phyloP scores from a whole-genome alignment of 2,113 vertebrate genomes.

The Vidua macroura region DNA sequence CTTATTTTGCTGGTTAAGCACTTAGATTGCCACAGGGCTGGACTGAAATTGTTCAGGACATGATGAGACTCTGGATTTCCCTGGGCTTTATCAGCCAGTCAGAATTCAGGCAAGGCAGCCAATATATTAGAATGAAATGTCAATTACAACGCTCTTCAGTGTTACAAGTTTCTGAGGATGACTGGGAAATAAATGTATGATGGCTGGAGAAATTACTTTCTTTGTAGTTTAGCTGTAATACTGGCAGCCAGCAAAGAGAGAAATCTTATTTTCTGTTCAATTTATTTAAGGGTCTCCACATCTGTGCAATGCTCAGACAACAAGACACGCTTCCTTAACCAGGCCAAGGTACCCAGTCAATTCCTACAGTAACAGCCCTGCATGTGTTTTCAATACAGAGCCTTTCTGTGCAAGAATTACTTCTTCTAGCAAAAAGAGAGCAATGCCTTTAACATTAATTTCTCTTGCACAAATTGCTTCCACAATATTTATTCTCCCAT shows the following conservation, averaged over 20 bases:
- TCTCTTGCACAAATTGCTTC: constrained; percentile 11
- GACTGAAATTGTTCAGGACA: not conserved
- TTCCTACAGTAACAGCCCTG: not conserved
- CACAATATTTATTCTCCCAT: constrained; percentile 41
- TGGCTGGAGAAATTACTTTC: constrained; percentile 65
- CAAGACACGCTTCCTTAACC: not conserved
- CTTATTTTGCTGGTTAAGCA: not conserved
- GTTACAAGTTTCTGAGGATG: constrained; percentile 33
- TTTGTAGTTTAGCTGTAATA: constrained; percentile 53
- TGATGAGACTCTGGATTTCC: constrained; percentile 40
- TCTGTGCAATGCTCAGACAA: constrained; percentile 32
- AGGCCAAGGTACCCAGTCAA: not conserved
- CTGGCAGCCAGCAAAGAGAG: constrained; percentile 9
- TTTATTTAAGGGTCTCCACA: constrained; percentile 54
- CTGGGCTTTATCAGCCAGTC: constrained; percentile 19
- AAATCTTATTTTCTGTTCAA: constrained; percentile 66
- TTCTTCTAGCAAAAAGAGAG: not conserved
- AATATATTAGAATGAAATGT: constrained; percentile 58
- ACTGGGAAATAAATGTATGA: constrained; percentile 46
- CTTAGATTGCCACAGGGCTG: not conserved
- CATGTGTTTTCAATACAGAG: not conserved
- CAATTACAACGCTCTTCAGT: constrained; percentile 47
- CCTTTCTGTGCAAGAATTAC: not conserved
- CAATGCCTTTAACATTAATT: not conserved
- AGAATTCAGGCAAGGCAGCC: constrained; percentile 38